phyloP scores from a whole-genome alignment of 2,113 vertebrate genomes.

The Apeltes quadracus region DNA sequence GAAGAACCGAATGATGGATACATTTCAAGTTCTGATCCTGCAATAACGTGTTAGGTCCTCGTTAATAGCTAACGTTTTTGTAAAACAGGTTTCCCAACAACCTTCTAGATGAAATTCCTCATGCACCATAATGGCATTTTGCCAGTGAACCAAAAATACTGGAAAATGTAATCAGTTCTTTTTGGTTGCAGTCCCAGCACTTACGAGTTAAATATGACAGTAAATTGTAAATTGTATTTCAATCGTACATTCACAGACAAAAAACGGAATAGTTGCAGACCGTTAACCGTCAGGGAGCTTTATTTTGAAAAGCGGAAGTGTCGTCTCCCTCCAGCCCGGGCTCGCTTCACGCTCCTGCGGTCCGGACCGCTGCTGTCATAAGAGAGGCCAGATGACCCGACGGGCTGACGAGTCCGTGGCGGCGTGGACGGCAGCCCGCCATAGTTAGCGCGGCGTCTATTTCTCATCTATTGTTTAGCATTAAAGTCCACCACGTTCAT shows the following conservation, averaged over 20 bases:
- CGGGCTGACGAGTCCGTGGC: slow-evolving; percentile 50
- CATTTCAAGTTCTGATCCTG: background rate
- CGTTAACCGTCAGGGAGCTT: background rate
- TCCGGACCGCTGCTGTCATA: slow-evolving; percentile 62
- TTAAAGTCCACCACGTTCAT: background rate
- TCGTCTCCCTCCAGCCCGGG: fast-evolving
- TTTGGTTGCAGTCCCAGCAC: too few species aligned
- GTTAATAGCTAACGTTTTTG: background rate
- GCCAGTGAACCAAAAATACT: background rate
- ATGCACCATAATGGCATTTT: background rate
- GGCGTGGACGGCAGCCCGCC: slow-evolving; percentile 61
- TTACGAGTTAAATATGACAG: background rate
- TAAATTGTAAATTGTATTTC: background rate
- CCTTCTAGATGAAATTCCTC: background rate
- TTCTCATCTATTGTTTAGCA: background rate
- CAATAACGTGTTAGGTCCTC: too few species aligned
- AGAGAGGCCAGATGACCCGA: slow-evolving; percentile 56
- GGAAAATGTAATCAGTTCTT: too few species aligned
- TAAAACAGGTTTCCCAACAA: background rate
- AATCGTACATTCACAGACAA: background rate
- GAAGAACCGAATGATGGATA: background rate
- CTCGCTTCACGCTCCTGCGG: slow-evolving; percentile 4
- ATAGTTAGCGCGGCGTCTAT: slow-evolving; percentile 36
- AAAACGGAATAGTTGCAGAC: background rate
- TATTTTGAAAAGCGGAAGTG: slow-evolving; percentile 59